Conservation (phyloP, 2,797 vertebrate species). For the Thalassophryne amazonica region DNA sequence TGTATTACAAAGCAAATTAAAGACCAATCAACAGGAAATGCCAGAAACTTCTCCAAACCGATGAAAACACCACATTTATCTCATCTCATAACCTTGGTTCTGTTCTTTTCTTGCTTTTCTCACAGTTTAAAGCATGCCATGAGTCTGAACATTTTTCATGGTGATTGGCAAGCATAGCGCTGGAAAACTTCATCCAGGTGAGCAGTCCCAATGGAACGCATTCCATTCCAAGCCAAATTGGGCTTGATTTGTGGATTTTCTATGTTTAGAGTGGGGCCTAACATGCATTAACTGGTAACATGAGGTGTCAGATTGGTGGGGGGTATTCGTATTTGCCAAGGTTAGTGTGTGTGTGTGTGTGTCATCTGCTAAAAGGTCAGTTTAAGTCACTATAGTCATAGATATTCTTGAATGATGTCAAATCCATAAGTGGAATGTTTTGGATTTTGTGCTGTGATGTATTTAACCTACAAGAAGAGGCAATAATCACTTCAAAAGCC, state of each 20-base stretch:
- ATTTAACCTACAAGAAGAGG: too few relatives aligned
- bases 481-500: too few relatives aligned
- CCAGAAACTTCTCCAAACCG: conserved; percentile 52
- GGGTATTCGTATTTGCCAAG: background rate
- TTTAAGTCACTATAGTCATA: background rate
- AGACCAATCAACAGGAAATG: conserved; percentile 54
- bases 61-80: conserved; percentile 67
- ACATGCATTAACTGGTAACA: conserved; percentile 44
- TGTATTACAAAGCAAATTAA: conserved; percentile 25
- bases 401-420: background rate
- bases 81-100: conserved; percentile 27
- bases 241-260: conserved; percentile 48
- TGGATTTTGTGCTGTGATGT: too few relatives aligned
- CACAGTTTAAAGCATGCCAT: background rate
- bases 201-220: conserved; percentile 45
- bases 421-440: background rate
- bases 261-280: conserved; percentile 36
- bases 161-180: conserved; percentile 41
- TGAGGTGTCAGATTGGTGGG: conserved; percentile 41
- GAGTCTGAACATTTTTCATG: background rate
- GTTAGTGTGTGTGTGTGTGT: conserved; percentile 11
- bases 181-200: conserved; percentile 55
- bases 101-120: background rate
- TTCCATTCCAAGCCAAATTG: conserved; percentile 37
- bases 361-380: background rate